Evolutionary conservation across 1,140 invertebrate species (phyloP).

Genomic region (Drosophila fuyamai): DNA sequence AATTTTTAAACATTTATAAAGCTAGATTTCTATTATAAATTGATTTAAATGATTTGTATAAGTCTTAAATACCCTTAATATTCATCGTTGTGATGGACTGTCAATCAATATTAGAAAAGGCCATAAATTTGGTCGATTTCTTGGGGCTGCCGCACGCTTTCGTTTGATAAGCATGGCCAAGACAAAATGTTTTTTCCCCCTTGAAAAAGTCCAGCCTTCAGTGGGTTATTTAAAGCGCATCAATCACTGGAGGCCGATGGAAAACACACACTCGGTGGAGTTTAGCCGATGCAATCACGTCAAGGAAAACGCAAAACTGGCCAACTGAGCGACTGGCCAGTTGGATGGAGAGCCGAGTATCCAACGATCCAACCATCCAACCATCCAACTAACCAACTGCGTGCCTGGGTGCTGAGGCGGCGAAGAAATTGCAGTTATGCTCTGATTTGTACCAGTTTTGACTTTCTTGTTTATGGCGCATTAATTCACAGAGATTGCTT

Average conservation of each 20-base stretch:
- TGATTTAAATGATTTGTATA: background rate
- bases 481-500: constrained; percentile 78
- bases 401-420: constrained; percentile 68
- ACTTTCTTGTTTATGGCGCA: constrained; percentile 84
- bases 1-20: too few relatives aligned
- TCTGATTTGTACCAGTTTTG: constrained; percentile 85
- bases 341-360: constrained; percentile 7
- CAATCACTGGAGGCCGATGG: constrained; percentile 57
- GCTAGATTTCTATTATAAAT: background rate
- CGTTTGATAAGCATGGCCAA: constrained; percentile 63
- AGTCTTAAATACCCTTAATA: constrained; percentile 15
- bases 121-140: constrained; percentile 49
- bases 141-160: constrained; percentile 48
- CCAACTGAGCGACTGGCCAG: constrained; percentile 29
- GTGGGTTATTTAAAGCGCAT: constrained; percentile 75
- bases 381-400: constrained; percentile 37
- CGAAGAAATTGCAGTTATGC: constrained; percentile 84
- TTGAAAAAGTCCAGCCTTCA: constrained; percentile 47
- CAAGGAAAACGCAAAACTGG: constrained; percentile 63
- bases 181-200: constrained; percentile 37
- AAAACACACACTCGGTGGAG: constrained; percentile 10
- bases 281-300: constrained; percentile 56
- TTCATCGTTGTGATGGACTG: constrained; percentile 3
- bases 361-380: constrained; percentile 1
- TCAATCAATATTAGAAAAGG: constrained; percentile 59